phyloP scores from a whole-genome alignment of 2,113 vertebrate species.

The Ancistrus triradiatus region DNA sequence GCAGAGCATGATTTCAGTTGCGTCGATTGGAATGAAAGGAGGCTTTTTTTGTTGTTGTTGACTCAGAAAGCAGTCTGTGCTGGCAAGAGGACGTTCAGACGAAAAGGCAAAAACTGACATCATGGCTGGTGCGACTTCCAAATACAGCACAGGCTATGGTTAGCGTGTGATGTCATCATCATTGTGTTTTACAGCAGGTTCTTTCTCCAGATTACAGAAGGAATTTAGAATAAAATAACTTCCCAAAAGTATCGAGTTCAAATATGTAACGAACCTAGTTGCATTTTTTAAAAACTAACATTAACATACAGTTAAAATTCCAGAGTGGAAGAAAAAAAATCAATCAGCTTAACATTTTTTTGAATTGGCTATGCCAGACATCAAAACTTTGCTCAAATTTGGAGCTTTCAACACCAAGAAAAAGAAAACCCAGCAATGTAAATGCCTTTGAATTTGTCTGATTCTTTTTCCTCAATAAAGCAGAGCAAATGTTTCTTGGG shows the following conservation, averaged over 20 bases:
- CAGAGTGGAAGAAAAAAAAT: constrained; percentile 55
- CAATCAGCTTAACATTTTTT: too few relatives aligned
- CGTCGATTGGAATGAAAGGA: too few relatives aligned
- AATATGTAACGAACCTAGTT: neutral
- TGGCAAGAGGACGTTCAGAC: constrained; percentile 56
- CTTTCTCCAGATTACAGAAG: constrained; percentile 24
- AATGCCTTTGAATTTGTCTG: constrained; percentile 52
- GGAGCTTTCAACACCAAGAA: neutral
- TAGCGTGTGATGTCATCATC: constrained; percentile 66
- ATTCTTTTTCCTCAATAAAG: too few relatives aligned
- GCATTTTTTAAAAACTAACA: neutral
- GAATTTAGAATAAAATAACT: neutral
- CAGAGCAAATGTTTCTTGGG: too few relatives aligned
- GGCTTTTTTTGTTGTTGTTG: neutral
- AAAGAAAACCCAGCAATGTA: neutral
- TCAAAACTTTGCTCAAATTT: too few relatives aligned
- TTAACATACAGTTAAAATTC: constrained; percentile 41
- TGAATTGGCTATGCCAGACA: too few relatives aligned
- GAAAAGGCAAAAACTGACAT: constrained; percentile 61
- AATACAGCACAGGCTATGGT: constrained; percentile 65
- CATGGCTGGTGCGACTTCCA: constrained; percentile 62
- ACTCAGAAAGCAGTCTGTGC: constrained; percentile 42
- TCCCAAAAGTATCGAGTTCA: constrained; percentile 10
- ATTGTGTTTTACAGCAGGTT: constrained; percentile 26
- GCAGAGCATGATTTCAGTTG: too few relatives aligned